Conservation (phyloP, 2,888 invertebrate genomes). For the Zootermopsis nevadensis region DNA sequence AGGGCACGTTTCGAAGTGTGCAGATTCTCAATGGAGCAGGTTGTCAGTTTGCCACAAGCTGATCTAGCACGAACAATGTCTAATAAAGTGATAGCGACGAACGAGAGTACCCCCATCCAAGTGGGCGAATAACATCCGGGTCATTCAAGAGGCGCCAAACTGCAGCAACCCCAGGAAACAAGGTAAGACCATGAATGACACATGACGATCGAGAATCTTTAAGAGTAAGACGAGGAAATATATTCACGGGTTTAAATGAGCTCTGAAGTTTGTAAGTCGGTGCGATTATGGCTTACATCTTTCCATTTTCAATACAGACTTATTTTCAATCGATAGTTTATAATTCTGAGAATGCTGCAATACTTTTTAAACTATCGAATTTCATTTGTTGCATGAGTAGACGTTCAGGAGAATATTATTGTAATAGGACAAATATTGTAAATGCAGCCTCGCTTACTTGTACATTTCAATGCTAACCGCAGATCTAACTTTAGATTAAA, state of each 20-base stretch:
- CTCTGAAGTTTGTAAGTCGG: not conserved
- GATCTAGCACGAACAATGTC: not conserved
- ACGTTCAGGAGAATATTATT: too few species aligned
- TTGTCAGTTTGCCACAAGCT: constrained; percentile 6
- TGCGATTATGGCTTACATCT: too few species aligned
- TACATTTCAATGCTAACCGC: too few species aligned
- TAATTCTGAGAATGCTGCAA: too few species aligned
- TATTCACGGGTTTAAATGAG: not conserved
- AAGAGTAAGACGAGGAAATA: not conserved
- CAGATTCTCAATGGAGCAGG: constrained; percentile 32
- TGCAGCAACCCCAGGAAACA: not conserved
- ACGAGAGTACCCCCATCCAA: not conserved
- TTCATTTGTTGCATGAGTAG: too few species aligned
- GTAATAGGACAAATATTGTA: too few species aligned
- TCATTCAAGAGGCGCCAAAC: not conserved
- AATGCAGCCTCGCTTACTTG: too few species aligned
- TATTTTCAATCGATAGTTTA: too few species aligned
- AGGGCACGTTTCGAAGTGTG: not conserved
- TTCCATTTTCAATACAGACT: too few species aligned
- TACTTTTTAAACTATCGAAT: too few species aligned
- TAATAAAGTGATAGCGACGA: not conserved
- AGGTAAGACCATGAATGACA: not conserved
- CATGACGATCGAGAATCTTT: too few species aligned
- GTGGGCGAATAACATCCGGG: not conserved
- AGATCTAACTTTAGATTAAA: too few species aligned